These are phyloP conservation scores for Dolichopus griseipennis DNA, from an alignment of 2,888 invertebrate species.

Conservation along the genomic window DNA sequence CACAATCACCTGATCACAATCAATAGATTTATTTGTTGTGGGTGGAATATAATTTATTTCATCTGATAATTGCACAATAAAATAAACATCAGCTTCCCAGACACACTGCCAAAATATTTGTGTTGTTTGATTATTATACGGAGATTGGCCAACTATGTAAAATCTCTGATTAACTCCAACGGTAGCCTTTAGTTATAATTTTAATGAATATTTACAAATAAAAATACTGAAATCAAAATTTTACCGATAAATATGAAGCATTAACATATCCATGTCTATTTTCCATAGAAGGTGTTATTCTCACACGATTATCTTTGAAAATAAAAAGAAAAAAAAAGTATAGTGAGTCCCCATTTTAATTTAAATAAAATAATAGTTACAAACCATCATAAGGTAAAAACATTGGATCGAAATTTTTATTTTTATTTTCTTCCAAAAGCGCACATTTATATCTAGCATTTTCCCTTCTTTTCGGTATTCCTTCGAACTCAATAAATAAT, in stretches of 20 bases:
- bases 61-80: constrained; percentile 69
- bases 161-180: constrained; percentile 75
- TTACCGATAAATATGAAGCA: constrained; percentile 80
- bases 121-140: constrained; percentile 36
- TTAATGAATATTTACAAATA: not conserved
- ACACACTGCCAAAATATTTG: constrained; percentile 78
- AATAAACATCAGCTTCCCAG: constrained; percentile 78
- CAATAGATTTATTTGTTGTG: constrained; percentile 49
- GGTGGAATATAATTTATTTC: constrained; percentile 54
- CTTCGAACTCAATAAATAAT: constrained; percentile 75
- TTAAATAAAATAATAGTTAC: not conserved
- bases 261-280: constrained; percentile 88
- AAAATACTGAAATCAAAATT: constrained; percentile 12
- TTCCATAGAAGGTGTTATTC: constrained; percentile 68
- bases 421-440: constrained; percentile 57
- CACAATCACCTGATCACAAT: constrained; percentile 55
- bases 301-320: constrained; percentile 62
- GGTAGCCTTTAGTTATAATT: constrained; percentile 53
- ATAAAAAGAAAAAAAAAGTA: not conserved
- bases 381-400: constrained; percentile 71
- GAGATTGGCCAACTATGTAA: constrained; percentile 59
- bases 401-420: constrained; percentile 46
- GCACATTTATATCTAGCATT: constrained; percentile 65
- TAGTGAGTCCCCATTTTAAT: too few species aligned
- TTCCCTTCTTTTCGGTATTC: constrained; percentile 65